Base-by-base conservation (phyloP, 2,888 invertebrate genomes). In the Cerastis leucographa region DNA sequence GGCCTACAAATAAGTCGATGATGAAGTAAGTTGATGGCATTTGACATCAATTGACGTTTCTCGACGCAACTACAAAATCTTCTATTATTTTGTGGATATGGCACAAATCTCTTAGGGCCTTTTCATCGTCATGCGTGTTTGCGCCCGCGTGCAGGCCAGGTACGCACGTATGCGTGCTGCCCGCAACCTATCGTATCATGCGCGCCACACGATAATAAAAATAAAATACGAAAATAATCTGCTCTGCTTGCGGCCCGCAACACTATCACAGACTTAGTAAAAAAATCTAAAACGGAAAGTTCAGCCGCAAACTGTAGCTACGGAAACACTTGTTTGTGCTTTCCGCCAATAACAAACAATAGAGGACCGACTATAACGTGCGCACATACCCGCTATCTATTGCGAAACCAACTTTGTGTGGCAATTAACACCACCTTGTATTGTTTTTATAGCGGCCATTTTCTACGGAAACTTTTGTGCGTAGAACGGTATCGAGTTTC, bases 381-480 rank as follows among this genome's bases (percentile, higher is more conserved):
- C 19, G 49, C 66, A 83, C 70, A 56, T 66, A 62, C n/a, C 51
- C n/a, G 65, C 66, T 61, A 64, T 75, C 81, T 66, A 29, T 76
- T 68, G 25, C 64, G 73, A 62, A 56, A 25, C 54, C 44, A 82
- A 83, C 56, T 82, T 82, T 19, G 65, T 72, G 49, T 22, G 25
- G 68, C 78, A 85, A 83, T 83, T 83, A 83, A 66, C 83, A 74
- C 68, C 68, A 78, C 0, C 51, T 51, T 40, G 62, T 77, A 83
- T 85, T 65, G 78, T 74, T 83, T 83, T 66, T 72, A 74, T 83
- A 40, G 29, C 35, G 7, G 64, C 42, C 40, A 66, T 73, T 72
- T 73, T 70, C 56, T 56, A 19, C 11, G n/a, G 51, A 64, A 76
- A 71, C 69, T 62, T 66, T 66, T 66, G 40, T 54, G 19, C 0